These are phyloP conservation scores for Eupelmus urozonus DNA, from an alignment of 2,888 invertebrate species.

Conservation along the genomic window DNA sequence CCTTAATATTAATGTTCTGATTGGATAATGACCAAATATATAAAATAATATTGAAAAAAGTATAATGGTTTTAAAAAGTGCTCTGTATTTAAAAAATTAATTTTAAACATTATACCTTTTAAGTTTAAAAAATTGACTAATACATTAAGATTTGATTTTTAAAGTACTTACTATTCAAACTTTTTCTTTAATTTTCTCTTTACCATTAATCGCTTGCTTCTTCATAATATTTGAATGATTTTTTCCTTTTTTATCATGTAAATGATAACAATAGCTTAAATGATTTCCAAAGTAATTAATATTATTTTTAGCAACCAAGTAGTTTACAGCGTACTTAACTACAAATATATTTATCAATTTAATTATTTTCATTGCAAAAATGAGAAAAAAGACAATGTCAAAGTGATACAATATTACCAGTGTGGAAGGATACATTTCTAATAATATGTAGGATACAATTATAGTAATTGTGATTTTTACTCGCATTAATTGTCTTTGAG, in stretches of 20 bases:
- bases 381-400: neutral
- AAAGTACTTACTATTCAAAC: slow-evolving; percentile 55
- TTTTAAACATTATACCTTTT: too few species aligned
- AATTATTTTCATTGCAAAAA: neutral
- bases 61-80: too few species aligned
- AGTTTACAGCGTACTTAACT: slow-evolving; percentile 40
- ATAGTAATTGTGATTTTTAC: slow-evolving; percentile 61
- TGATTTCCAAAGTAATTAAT: neutral
- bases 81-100: too few species aligned
- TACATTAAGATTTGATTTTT: slow-evolving; percentile 2
- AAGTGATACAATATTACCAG: slow-evolving; percentile 53
- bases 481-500: slow-evolving; percentile 62
- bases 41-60: too few species aligned
- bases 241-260: neutral
- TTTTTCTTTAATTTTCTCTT: slow-evolving; percentile 56
- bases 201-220: neutral
- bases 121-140: too few species aligned
- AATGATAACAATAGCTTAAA: neutral
- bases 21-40: too few species aligned
- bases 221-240: neutral
- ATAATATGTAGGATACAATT: slow-evolving; percentile 59
- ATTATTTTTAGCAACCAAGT: slow-evolving; percentile 1
- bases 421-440: slow-evolving; percentile 53
- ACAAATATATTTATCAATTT: neutral
- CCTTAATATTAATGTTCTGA: too few species aligned